phyloP scores from a whole-genome alignment of 2,888 invertebrate genomes.

The Drosophila prolongata region DNA sequence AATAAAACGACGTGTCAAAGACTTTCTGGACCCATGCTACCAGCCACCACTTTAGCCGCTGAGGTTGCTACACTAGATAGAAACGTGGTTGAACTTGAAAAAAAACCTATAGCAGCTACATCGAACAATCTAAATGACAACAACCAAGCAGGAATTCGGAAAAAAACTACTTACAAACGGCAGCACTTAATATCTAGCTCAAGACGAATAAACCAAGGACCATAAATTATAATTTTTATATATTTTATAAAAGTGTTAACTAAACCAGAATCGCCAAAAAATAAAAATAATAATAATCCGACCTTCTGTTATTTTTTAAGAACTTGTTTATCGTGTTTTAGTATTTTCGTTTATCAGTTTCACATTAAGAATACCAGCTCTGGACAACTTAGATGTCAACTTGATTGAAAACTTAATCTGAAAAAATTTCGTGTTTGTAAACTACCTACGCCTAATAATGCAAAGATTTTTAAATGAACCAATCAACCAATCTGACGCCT shows the following conservation, averaged over 20 bases:
- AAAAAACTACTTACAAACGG: slow-evolving; percentile 2
- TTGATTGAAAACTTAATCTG: too few relatives aligned
- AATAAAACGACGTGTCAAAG: neutral
- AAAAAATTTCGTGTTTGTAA: too few relatives aligned
- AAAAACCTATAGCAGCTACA: neutral
- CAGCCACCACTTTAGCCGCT: neutral
- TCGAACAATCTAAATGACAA: neutral
- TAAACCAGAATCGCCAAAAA: neutral
- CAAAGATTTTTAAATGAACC: too few relatives aligned
- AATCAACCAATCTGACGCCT: too few relatives aligned
- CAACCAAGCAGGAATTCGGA: neutral
- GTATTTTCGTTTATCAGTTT: too few relatives aligned
- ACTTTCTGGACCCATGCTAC: neutral
- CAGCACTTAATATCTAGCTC: slow-evolving; percentile 3
- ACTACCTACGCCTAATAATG: too few relatives aligned
- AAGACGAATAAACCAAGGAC: neutral
- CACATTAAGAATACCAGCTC: too few relatives aligned
- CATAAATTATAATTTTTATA: neutral
- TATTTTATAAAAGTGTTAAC: neutral
- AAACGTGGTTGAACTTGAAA: neutral
- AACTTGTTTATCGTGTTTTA: too few relatives aligned
- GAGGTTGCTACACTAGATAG: neutral
- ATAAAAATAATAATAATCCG: too few relatives aligned
- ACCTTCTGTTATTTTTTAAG: too few relatives aligned
- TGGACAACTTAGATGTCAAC: too few relatives aligned